Base-by-base conservation (phyloP, 2,113 vertebrate species). In the Osmerus eperlanus region DNA sequence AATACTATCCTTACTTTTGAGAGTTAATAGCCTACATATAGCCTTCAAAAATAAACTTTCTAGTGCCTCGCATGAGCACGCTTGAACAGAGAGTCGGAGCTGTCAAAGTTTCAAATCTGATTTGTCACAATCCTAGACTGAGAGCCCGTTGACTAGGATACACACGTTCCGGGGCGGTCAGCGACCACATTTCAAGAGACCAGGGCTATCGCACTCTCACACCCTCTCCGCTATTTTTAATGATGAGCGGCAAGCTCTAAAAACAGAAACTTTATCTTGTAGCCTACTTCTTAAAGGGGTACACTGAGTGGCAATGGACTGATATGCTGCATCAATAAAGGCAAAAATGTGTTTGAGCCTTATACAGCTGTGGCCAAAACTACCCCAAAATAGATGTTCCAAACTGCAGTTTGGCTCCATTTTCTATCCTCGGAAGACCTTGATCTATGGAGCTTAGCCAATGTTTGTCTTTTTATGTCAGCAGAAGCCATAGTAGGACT, bases 181-280 rank as follows among this genome's bases (percentile, higher is more conserved):
- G 78, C 71, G 69, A 81, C 25, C 74, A 16, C 71, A 83, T 82
- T 13, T n/a, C 32, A 13, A 41, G 28, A 23, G 25, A 9, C 53
- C 36, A 29, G 23, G 62, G 61, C 78, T 65, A 52, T 71, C 68
- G 25, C 67, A 67, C 65, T 77, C 80, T 79, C 83, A 86, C 83
- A 83, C 78, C 59, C 76, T 56, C 75, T 21, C 47, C 64, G 75
- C 87, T 90, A 90, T 90, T 91, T 91, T 79, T 87, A 87, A 84
- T 79, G 76, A 78, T 80, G 80, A 80, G 80, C 80, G 73, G 59
- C 28, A 3, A 53, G 63, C 53, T 84, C 86, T 84, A 84, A 85
- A 91, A 89, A 82, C 84, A 83, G 86, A 75, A 69, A 59, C 63
- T 69, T 68, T 77, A 70, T 28, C 72, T 14, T 13, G 53, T 25